Conservation (phyloP, 92 coral and sea anemone species). For the Nematostella vectensis region DNA sequence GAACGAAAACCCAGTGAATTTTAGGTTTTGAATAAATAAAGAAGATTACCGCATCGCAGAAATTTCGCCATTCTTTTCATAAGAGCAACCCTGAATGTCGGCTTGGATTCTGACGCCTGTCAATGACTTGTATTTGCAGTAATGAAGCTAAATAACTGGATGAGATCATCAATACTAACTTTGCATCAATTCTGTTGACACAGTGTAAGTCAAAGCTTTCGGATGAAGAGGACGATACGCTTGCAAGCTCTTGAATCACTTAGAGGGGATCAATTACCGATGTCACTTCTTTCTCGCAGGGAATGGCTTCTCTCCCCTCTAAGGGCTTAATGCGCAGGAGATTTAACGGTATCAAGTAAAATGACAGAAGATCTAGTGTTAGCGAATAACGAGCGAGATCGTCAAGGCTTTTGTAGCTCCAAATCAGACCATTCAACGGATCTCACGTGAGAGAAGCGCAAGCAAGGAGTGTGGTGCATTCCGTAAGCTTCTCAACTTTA, state of each 20-base stretch:
- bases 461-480: no score
- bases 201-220: neutral
- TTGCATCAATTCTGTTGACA: neutral
- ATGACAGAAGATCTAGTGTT: neutral
- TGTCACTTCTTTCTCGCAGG: neutral
- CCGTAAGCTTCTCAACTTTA: no score
- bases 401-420: neutral
- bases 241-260: neutral
- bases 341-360: neutral
- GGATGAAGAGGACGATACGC: neutral
- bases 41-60: no score
- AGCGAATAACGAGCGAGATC: neutral
- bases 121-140: no score
- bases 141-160: neutral
- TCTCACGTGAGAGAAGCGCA: no score
- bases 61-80: neutral
- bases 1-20: no score
- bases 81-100: no score
- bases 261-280: neutral
- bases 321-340: neutral
- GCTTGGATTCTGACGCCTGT: no score
- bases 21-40: no score
- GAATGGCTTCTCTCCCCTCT: neutral
- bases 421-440: neutral
- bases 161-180: neutral